Base-by-base conservation (phyloP, 30 jellyfish, hydroid and myxozoan genomes). In the Aurelia aurita region DNA sequence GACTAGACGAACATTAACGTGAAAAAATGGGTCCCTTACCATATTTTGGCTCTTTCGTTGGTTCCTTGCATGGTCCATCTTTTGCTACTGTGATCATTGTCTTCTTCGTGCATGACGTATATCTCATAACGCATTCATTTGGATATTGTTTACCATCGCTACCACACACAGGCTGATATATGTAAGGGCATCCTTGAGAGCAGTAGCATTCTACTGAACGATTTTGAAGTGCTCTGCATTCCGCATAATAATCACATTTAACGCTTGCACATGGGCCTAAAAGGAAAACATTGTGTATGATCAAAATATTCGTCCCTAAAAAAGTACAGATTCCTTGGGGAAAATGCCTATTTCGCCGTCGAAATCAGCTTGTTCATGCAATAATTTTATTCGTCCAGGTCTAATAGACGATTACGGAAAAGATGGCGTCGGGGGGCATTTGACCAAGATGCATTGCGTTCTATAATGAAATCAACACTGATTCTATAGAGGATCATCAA, bases 91-190 rank as follows among this genome's bases (percentile, higher is more conserved):
- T 19, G 12, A 79, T 79, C 25, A 45, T 16, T 16, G 2, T 59
- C 65, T 79, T 44, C 22, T 21, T 62, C 4, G 51, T 2, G 65
- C 91, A 82, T 16, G 91, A 28, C 29, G 54, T 46, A 23, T 1
- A 39, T 26, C 49, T 25, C 91, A 82, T 66, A 7, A 69, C 59
- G 25, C 91, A 82, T 70, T 66, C 58, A 57, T 82, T 82, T 27
- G 91, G 72, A 54, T 82, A 82, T 16, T 28, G 44, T 43, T 34
- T 58, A 5, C 85, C 91, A 69, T 82, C 79, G 32, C 85, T 66
- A 34, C 85, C 91, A 82, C 91, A 82, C 1, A 82, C 91, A 16
- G 91, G 91, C 35, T 67, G 51, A 75, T 51, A 68, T 32, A 82
- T 82, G 71, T 68, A 51, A 1, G 91, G 91, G 34, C 91, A 82